A percentile compares a stretch with the other conserved stretches of the same genome.
These are phyloP conservation scores for Cancer borealis DNA, from an alignment of 2,888 invertebrate species.

Conservation along the genomic window DNA sequence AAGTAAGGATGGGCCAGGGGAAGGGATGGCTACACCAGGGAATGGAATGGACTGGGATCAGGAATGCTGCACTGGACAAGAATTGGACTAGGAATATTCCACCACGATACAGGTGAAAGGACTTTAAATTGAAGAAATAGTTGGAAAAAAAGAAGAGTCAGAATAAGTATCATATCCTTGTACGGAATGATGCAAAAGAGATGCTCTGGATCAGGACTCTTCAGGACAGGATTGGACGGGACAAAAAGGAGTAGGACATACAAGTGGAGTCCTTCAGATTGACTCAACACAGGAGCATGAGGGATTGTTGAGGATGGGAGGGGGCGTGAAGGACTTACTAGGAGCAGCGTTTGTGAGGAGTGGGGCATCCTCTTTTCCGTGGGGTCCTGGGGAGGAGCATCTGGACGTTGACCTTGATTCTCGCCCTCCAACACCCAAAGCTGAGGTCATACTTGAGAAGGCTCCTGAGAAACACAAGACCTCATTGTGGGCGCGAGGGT, in stretches of 20 bases:
- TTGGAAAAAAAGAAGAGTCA: no score
- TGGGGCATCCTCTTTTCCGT: constrained; percentile 76
- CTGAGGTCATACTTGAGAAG: constrained; percentile 75
- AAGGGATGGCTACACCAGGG: neutral
- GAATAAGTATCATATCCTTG: no score
- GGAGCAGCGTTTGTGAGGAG: no score
- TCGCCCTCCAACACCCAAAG: constrained; percentile 73
- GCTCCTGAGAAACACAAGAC: constrained; percentile 76
- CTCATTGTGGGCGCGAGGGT: no score
- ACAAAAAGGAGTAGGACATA: neutral
- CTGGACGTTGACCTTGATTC: constrained; percentile 75
- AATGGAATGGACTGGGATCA: neutral
- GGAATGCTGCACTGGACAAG: neutral
- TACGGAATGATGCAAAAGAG: neutral
- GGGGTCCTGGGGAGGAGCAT: constrained; percentile 76
- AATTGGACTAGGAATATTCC: neutral
- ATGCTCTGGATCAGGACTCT: neutral
- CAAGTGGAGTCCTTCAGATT: constrained; percentile 15
- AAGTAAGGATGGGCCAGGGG: no score
- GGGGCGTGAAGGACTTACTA: no score
- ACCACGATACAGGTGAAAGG: neutral
- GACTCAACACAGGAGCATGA: no score
- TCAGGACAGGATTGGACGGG: neutral
- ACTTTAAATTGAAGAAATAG: neutral
- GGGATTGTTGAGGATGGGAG: no score